Conservation (phyloP, 2,797 vertebrate genomes). For the Geotrypetes seraphini region DNA sequence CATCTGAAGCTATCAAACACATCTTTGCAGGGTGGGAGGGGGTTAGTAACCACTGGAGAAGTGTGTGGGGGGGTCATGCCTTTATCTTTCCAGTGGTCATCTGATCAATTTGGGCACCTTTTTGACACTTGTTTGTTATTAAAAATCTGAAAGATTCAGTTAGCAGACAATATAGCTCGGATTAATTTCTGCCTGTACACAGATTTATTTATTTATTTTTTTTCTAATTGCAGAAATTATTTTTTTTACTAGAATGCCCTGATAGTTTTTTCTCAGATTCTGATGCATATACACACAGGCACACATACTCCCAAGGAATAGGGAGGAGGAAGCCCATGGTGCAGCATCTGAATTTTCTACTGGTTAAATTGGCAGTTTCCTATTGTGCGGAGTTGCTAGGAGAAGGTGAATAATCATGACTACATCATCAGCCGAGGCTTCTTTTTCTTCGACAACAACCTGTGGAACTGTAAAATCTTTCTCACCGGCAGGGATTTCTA, state of each 20-base stretch:
- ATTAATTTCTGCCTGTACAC: slow-evolving; percentile 19
- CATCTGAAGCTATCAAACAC: no score
- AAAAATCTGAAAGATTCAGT: slow-evolving; percentile 21
- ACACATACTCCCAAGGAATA: slow-evolving; percentile 8
- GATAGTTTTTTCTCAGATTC: slow-evolving; percentile 13
- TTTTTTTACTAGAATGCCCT: slow-evolving; percentile 19
- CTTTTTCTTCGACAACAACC: slow-evolving; percentile 45
- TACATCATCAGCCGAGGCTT: slow-evolving; percentile 21
- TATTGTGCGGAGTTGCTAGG: slow-evolving; percentile 60
- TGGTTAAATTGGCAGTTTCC: slow-evolving; percentile 50
- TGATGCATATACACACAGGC: no score
- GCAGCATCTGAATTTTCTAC: slow-evolving; percentile 44
- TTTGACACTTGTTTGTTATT: no score
- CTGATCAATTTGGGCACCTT: no score
- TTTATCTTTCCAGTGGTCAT: no score
- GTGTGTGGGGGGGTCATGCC: no score
- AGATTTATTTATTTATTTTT: slow-evolving; percentile 15
- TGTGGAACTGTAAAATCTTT: slow-evolving; percentile 46
- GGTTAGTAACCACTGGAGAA: no score
- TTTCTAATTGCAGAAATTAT: no score
- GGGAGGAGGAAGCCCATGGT: slow-evolving; percentile 25
- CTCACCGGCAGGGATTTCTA: slow-evolving; percentile 25
- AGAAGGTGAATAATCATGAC: slow-evolving; percentile 55
- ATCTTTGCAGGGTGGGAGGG: no score
- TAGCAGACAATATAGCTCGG: slow-evolving; percentile 15